Conservation (phyloP, 1,140 invertebrate species). For the Drosophila mauritiana region DNA sequence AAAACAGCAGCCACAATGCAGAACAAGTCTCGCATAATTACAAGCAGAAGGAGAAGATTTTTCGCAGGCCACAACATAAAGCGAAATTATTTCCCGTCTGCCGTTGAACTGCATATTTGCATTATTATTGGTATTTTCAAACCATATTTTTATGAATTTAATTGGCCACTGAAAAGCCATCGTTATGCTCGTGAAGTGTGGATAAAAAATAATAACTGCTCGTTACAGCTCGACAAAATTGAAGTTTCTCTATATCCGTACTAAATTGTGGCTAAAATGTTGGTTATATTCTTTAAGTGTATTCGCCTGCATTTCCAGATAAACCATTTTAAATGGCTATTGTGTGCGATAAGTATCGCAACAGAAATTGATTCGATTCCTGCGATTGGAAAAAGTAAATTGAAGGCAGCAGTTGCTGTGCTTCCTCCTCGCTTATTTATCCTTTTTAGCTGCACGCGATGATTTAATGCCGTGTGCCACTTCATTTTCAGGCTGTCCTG, state of each 20-base stretch:
- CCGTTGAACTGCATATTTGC: slow-evolving; percentile 13
- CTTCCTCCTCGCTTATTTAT: slow-evolving; percentile 54
- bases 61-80: slow-evolving; percentile 41
- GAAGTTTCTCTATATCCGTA: background rate
- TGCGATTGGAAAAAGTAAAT: slow-evolving; percentile 50
- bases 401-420: slow-evolving; percentile 25
- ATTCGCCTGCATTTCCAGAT: background rate
- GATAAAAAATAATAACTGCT: too few relatives aligned
- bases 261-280: background rate
- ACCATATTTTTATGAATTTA: slow-evolving; percentile 1
- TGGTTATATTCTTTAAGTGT: background rate
- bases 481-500: slow-evolving; percentile 64
- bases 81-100: slow-evolving; percentile 27
- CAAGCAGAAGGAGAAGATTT: slow-evolving; percentile 52
- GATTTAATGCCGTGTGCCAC: slow-evolving; percentile 79
- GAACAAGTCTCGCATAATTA: slow-evolving; percentile 71
- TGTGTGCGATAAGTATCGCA: slow-evolving; percentile 35
- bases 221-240: background rate
- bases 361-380: slow-evolving; percentile 27
- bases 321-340: slow-evolving; percentile 28
- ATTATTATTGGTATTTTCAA: slow-evolving; percentile 14
- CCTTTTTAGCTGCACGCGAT: slow-evolving; percentile 79
- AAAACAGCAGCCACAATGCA: slow-evolving; percentile 36
- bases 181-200: background rate
- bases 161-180: slow-evolving; percentile 4